phyloP scores from a whole-genome alignment of 2,888 invertebrate species.

The Zootermopsis nevadensis region DNA sequence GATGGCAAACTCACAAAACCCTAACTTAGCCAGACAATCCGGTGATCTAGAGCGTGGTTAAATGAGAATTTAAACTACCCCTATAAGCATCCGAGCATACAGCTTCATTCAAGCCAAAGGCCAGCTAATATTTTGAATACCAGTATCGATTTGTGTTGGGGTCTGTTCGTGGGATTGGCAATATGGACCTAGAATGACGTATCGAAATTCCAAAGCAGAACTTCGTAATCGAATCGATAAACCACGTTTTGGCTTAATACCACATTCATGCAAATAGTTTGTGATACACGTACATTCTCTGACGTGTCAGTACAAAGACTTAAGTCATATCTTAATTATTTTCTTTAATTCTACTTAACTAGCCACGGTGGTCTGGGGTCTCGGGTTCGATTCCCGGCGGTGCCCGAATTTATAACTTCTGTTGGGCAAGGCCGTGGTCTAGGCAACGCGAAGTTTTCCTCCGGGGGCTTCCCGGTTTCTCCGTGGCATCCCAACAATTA shows the following conservation, averaged over 20 bases:
- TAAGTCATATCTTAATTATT: no score
- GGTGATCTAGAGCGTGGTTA: background rate
- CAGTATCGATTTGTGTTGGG: background rate
- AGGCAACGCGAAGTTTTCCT: no score
- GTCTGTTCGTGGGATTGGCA: background rate
- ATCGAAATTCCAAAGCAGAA: background rate
- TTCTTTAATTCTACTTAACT: no score
- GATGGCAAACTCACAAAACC: background rate
- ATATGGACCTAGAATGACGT: background rate
- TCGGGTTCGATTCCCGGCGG: no score
- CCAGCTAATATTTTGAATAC: background rate
- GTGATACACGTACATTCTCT: no score
- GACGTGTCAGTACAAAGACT: no score
- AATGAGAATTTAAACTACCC: background rate
- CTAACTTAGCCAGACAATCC: background rate
- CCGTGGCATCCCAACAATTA: no score
- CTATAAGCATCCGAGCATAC: background rate
- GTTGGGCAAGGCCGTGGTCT: no score
- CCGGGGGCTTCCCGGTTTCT: no score
- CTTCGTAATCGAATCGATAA: background rate
- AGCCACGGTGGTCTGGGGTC: no score
- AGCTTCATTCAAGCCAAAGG: background rate
- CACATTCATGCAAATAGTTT: background rate
- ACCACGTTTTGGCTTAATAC: background rate
- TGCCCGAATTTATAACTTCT: no score